Evolutionary conservation across 2,113 vertebrate species (phyloP), one percentile per base, ranked within the genome.

Genomic region (Brachyistius frenatus): DNA sequence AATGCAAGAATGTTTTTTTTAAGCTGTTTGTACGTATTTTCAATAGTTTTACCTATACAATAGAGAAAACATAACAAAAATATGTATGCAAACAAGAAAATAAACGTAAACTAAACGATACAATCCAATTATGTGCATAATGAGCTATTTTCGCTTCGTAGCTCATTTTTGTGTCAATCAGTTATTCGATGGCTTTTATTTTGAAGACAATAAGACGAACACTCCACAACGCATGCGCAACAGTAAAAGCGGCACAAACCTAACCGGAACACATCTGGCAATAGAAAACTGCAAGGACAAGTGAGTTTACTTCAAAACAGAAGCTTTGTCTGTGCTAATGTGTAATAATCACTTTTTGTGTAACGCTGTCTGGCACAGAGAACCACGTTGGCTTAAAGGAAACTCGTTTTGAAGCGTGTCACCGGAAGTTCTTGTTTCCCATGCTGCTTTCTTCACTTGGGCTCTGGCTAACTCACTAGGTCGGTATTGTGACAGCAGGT

Each of bases 181-280:
- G 0, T 39, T 33, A 30, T 1, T 54, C 9, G 0, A 0, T 5
- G 7, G n/a, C 88, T 86, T 90, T 92, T 93, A 92, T 90, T 92
- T 88, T 94, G 91, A 93, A 92, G 53, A 33, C 10, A 10, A 6
- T 15, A 7, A 44, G 2, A 11, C 10, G 9, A 2, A 15, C 2
- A 13, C 0, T 7, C 7, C 1, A 2, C 0, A 0, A 4, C 90
- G 87, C 90, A 90, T 81, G 90, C 89, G 92, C 81, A 64, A 2
- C 11, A 1, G 7, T 0, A 1, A 16, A 33, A 13, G 49, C 61
- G 33, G 47, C 30, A 55, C 9, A 56, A 69, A 55, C 32, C 8
- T 32, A 62, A 55, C 41, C 33, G 39, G 50, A 55, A 67, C 32
- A 23, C 16, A 11, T 1, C 35, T 30, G 10, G 6, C 2, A 14